phyloP scores from a whole-genome alignment of 1,140 invertebrate species.

The Pseudoatta argentina region DNA sequence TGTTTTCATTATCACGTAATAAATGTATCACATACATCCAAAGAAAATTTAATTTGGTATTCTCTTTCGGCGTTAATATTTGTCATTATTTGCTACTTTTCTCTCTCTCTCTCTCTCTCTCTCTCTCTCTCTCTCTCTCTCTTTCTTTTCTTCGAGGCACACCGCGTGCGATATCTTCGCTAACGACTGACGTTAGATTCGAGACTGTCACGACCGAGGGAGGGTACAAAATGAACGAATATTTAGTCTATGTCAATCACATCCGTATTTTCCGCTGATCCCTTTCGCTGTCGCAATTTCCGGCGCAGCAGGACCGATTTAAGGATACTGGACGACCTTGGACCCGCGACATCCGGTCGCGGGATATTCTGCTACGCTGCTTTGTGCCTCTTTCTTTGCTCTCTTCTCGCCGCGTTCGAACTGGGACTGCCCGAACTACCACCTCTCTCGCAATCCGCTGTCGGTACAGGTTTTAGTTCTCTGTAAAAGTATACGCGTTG shows the following conservation, averaged over 20 bases:
- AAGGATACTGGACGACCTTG: conserved; percentile 80
- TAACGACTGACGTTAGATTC: conserved; percentile 44
- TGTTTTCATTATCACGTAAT: conserved; percentile 18
- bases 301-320: conserved; percentile 82
- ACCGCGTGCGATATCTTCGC: conserved; percentile 11
- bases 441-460: conserved; percentile 81
- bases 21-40: background rate
- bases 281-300: conserved; percentile 79
- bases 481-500: conserved; percentile 75
- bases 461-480: conserved; percentile 87
- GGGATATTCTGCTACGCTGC: conserved; percentile 86
- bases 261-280: conserved; percentile 79
- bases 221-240: conserved; percentile 65
- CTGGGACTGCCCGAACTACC: conserved; percentile 68
- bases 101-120: background rate
- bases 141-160: conserved; percentile 6
- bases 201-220: conserved; percentile 5
- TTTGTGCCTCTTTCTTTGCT: conserved; percentile 88
- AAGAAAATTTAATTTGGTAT: background rate
- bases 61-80: background rate
- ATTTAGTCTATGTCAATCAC: conserved; percentile 72
- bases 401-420: conserved; percentile 81
- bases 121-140: background rate
- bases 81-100: conserved; percentile 17
- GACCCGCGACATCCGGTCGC: conserved; percentile 84